These are phyloP conservation scores for Pangasius sanitwongsei DNA, from an alignment of 2,797 vertebrate species.

Conservation along the genomic window DNA sequence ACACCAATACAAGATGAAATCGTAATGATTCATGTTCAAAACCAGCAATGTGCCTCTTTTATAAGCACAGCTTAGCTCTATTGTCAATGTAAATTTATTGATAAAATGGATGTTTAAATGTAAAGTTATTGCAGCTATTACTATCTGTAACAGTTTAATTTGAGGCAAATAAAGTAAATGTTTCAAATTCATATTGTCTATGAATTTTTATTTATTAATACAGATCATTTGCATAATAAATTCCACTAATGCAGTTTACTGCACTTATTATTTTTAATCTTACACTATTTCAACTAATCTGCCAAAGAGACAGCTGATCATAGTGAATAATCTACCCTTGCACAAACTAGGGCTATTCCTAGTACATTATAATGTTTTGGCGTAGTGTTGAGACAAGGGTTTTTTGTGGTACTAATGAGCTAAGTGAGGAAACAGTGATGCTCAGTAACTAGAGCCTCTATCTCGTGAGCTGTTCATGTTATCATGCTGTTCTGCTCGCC, in stretches of 20 bases:
- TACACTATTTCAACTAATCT: neutral
- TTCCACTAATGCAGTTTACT: neutral
- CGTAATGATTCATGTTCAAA: constrained; percentile 22
- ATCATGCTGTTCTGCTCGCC: constrained; percentile 19
- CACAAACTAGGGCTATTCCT: neutral
- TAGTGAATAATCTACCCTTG: neutral
- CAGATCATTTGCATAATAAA: neutral
- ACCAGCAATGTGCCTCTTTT: constrained; percentile 49
- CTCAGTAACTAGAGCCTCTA: constrained; percentile 34
- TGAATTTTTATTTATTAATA: neutral
- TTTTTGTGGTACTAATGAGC: constrained; percentile 38
- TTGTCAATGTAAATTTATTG: constrained; percentile 56
- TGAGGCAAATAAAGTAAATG: constrained; percentile 48
- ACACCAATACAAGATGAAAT: neutral
- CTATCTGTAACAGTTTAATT: constrained; percentile 59
- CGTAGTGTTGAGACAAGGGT: neutral
- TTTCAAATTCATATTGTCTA: constrained; percentile 30
- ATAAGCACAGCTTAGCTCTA: constrained; percentile 60
- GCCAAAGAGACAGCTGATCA: neutral
- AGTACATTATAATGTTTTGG: neutral
- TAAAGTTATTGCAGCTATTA: constrained; percentile 58
- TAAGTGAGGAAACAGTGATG: constrained; percentile 46
- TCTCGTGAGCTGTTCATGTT: constrained; percentile 38
- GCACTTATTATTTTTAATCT: neutral
- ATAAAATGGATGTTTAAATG: constrained; percentile 48